Percentiles rank a stretch among this genome's conserved stretches.
Conservation (phyloP, 2,113 vertebrate genomes). For the Furnarius figulus region DNA sequence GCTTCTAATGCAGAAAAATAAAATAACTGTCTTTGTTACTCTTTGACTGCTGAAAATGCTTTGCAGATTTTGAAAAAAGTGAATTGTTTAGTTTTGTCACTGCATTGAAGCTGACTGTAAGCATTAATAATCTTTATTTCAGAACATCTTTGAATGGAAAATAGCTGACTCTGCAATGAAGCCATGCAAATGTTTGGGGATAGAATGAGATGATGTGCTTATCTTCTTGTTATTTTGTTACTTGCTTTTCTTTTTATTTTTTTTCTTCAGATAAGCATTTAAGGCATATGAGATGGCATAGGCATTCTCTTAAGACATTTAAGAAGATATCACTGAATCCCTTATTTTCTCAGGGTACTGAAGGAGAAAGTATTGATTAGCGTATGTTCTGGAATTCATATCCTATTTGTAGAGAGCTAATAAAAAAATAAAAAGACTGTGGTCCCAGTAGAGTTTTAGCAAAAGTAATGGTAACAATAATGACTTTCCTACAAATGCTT, state of each 20-base stretch:
- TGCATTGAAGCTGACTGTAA: background rate
- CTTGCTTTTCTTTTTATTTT: background rate
- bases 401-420: constrained; percentile 61
- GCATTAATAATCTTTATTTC: background rate
- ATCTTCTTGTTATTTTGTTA: background rate
- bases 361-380: constrained; percentile 74
- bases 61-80: background rate
- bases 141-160: background rate
- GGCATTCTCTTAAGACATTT: constrained; percentile 56
- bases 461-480: constrained; percentile 60
- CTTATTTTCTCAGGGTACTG: constrained; percentile 67
- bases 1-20: background rate
- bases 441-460: constrained; percentile 63
- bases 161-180: background rate
- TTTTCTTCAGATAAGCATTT: constrained; percentile 5
- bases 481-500: constrained; percentile 42
- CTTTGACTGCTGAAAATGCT: background rate
- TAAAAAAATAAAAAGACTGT: constrained; percentile 66
- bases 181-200: background rate
- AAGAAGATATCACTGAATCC: constrained; percentile 53
- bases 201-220: background rate
- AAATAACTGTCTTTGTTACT: background rate
- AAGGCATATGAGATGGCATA: constrained; percentile 44
- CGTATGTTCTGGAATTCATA: constrained; percentile 46
- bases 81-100: background rate